Base-by-base conservation (phyloP, 2,888 invertebrate genomes). In the Cephus spinipes region DNA sequence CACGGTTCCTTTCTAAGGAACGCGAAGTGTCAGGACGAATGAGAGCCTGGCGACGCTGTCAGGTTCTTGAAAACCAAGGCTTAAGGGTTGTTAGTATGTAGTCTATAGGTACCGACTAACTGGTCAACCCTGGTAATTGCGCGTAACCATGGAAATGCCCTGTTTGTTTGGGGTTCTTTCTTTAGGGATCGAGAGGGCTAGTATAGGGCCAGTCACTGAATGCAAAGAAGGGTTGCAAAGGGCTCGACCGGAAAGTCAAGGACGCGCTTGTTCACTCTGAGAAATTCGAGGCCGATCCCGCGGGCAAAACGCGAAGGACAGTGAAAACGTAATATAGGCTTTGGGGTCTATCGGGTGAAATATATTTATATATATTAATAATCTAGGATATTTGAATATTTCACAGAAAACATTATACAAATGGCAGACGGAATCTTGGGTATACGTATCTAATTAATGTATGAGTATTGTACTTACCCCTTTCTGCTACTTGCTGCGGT, bases 71-170 rank as follows among this genome's bases (percentile, higher is more conserved):
- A 30, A 69, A 31, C 31, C 30, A 12, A 32, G 69, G 32, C 34
- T 87, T 83, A 83, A 82, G 83, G 84, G 80, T 84, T 84, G 85
- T 86, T 87, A 86, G 82, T 84, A 55, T 23, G 55, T 23, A 55
- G 55, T 55, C 23, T 23, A 55, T 55, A 55, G 55, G 31, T 31
- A 71, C 71, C 33, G 31, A 71, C 84, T 55, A 55, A 86, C 81
- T 87, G 86, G 86, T 86, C 86, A 86, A 83, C 85, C 85, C 85
- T 82, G 83, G 87, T 89, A 88, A 88, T 89, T 88, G 89, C 87
- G 87, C 89, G 87, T 88, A 88, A 86, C 88, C 89, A 89, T 88
- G 89, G 88, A 87, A 89, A 89, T 88, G 86, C 86, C 55, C 85
- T 88, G 89, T 89, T 89, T 87, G 87, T 88, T 89, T 88, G 89